Percentiles rank a stretch among this genome's conserved stretches.
Conservation (phyloP, 2,797 vertebrate genomes). For the Anas acuta region DNA sequence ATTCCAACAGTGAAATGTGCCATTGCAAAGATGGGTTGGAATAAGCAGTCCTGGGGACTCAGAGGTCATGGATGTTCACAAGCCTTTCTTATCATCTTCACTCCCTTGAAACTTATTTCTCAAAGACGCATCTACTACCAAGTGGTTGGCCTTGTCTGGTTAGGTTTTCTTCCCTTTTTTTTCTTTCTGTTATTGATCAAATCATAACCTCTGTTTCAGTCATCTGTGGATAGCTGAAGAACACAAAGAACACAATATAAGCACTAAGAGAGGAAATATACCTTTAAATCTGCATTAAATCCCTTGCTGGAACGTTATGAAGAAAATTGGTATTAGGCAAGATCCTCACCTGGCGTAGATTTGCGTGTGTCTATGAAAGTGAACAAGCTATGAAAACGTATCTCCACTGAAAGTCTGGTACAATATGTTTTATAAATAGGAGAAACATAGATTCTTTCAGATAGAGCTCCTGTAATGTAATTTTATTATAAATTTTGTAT, state of each 20-base stretch:
- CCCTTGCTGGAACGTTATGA: background rate
- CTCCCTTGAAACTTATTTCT: background rate
- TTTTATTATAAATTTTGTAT: slow-evolving; percentile 30
- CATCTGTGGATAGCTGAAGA: background rate
- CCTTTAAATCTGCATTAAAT: slow-evolving; percentile 28
- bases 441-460: background rate
- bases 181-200: background rate
- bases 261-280: slow-evolving; percentile 9
- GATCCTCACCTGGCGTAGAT: background rate
- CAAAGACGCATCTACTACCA: background rate
- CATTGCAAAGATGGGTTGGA: background rate
- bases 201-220: background rate
- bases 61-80: background rate
- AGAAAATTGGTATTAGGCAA: background rate
- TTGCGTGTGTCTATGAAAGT: background rate
- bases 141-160: background rate
- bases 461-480: background rate
- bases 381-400: background rate
- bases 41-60: background rate
- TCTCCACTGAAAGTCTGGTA: background rate
- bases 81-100: background rate
- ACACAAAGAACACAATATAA: background rate
- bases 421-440: background rate
- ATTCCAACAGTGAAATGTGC: background rate
- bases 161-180: background rate